phyloP scores from a whole-genome alignment of 2,888 invertebrate genomes.

The Isotomurus palustris region DNA sequence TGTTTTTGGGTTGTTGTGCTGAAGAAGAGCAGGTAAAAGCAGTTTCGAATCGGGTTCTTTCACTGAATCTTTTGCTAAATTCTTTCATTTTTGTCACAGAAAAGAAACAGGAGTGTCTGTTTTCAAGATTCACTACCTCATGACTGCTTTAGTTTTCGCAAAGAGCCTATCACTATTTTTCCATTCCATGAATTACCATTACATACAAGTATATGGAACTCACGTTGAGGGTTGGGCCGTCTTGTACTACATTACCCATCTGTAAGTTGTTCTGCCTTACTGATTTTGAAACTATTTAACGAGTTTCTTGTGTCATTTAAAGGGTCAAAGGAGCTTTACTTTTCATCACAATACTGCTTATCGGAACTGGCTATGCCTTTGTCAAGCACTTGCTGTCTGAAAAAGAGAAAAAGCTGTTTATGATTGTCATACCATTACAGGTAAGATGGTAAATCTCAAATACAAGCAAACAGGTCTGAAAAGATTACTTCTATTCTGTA shows the following conservation, averaged over 20 bases:
- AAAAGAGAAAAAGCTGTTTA: constrained; percentile 93
- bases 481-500: constrained; percentile 50
- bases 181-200: constrained; percentile 91
- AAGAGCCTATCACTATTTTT: constrained; percentile 89
- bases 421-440: constrained; percentile 95
- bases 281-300: neutral
- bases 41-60: no score
- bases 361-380: constrained; percentile 98
- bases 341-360: constrained; percentile 91
- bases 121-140: constrained; percentile 92
- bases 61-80: neutral
- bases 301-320: neutral
- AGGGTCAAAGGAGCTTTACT: constrained; percentile 85
- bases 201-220: constrained; percentile 84
- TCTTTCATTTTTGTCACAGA: constrained; percentile 53
- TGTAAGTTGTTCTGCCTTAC: constrained; percentile 60
- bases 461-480: no score
- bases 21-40: constrained; percentile 64
- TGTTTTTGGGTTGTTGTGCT: constrained; percentile 88
- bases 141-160: constrained; percentile 87
- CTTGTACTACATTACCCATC: constrained; percentile 93
- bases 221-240: constrained; percentile 98
- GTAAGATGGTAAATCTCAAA: constrained; percentile 52
- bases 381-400: constrained; percentile 88
- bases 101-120: constrained; percentile 61